A percentile compares a stretch with the other conserved stretches of the same genome.
These are phyloP conservation scores for Megastigmus dorsalis DNA, from an alignment of 2,888 invertebrate genomes.

Conservation along the genomic window DNA sequence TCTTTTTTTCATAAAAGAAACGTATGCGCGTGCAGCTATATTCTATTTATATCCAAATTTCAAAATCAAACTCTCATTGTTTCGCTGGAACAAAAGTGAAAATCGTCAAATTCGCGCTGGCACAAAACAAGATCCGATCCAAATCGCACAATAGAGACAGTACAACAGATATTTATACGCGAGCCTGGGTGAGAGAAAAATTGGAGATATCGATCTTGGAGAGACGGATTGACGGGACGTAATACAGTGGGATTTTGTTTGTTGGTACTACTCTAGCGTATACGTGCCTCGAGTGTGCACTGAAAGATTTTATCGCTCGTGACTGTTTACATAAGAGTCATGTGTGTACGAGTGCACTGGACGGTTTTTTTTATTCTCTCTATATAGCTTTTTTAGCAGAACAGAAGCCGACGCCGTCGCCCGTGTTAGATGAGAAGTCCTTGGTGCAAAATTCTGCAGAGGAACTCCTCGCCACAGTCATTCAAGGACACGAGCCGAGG, in stretches of 20 bases:
- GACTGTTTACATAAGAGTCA: slow-evolving; percentile 30
- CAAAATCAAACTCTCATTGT: too few relatives aligned
- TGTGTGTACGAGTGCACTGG: slow-evolving; percentile 1
- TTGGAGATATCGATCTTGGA: slow-evolving; percentile 14
- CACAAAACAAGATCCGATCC: neutral
- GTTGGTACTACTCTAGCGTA: neutral
- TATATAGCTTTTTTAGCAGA: too few relatives aligned
- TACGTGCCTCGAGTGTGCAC: neutral
- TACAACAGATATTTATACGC: too few relatives aligned
- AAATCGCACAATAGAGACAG: too few relatives aligned
- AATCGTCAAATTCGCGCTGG: too few relatives aligned
- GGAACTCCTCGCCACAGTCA: neutral
- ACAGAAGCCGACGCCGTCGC: too few relatives aligned
- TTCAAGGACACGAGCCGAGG: slow-evolving; percentile 18
- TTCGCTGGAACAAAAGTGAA: too few relatives aligned
- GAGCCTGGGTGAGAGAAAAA: too few relatives aligned
- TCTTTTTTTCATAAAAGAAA: too few relatives aligned
- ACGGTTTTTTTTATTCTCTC: slow-evolving; percentile 16
- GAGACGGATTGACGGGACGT: neutral
- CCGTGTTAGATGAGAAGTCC: slow-evolving; percentile 16
- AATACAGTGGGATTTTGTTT: neutral
- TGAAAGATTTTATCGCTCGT: slow-evolving; percentile 1
- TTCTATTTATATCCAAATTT: too few relatives aligned
- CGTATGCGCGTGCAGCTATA: too few relatives aligned
- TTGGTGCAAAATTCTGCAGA: slow-evolving; percentile 25